A percentile compares a stretch with the other conserved stretches of the same genome.
Conservation (phyloP, 2,797 vertebrate species). For the Crocodylus rhombifer region DNA sequence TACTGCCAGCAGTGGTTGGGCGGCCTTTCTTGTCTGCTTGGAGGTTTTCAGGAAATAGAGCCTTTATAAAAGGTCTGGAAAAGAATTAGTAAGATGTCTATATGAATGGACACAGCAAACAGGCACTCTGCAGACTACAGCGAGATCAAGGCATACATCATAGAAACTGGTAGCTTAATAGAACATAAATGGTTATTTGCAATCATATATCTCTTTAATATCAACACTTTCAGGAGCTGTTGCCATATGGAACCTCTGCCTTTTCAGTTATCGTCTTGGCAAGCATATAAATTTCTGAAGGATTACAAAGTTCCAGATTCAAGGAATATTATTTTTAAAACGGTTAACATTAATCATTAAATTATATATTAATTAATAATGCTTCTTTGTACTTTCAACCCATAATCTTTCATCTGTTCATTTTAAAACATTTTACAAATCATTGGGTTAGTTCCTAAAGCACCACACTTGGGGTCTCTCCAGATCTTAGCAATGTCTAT, state of each 20-base stretch:
- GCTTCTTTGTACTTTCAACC: neutral
- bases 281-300: neutral
- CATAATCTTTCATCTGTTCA: neutral
- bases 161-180: slow-evolving; percentile 24
- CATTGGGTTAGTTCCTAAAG: neutral
- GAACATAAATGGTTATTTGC: slow-evolving; percentile 33
- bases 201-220: slow-evolving; percentile 26
- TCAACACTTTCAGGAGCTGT: slow-evolving; percentile 7
- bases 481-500: neutral
- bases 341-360: slow-evolving; percentile 3
- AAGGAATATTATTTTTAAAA: neutral
- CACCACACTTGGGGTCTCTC: neutral
- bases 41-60: slow-evolving; percentile 94
- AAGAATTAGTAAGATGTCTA: slow-evolving; percentile 47
- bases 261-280: slow-evolving; percentile 7
- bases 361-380: neutral
- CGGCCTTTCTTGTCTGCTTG: slow-evolving; percentile 98
- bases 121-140: neutral
- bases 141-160: slow-evolving; percentile 27
- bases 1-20: slow-evolving; percentile 95
- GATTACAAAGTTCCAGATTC: neutral
- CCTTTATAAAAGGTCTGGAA: slow-evolving; percentile 93
- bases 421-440: neutral
- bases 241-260: neutral
- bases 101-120: neutral